Conservation (phyloP, 2,113 vertebrate species). For the Eclectus roratus region DNA sequence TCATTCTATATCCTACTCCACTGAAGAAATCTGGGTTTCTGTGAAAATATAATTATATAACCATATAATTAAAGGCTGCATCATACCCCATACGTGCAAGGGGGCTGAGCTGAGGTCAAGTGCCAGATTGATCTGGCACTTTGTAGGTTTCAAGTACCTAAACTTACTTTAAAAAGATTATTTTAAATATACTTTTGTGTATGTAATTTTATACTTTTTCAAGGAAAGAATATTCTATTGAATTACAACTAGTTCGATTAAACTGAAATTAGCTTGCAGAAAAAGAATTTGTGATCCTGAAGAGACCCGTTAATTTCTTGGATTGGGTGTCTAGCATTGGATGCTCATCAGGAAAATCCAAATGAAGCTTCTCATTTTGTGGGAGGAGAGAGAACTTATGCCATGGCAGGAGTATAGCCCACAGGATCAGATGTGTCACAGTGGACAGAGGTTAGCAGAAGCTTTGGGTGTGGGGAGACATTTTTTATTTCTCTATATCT, state of each 20-base stretch:
- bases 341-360: background rate
- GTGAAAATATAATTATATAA: conserved; percentile 59
- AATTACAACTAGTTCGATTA: background rate
- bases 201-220: background rate
- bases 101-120: conserved; percentile 26
- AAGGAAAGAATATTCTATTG: background rate
- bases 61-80: conserved; percentile 49
- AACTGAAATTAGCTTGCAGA: background rate
- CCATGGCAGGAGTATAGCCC: background rate
- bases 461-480: background rate
- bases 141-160: conserved; percentile 10
- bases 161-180: background rate
- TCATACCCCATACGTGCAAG: background rate
- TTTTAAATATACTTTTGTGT: background rate
- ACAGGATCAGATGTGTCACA: background rate
- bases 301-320: background rate
- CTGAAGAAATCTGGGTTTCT: conserved; percentile 50
- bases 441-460: background rate
- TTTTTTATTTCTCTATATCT: background rate
- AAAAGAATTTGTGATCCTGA: background rate
- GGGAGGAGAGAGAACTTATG: background rate
- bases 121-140: conserved; percentile 16
- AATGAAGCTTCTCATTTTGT: background rate
- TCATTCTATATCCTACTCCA: conserved; percentile 43
- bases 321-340: background rate